Percentiles rank a stretch among this genome's conserved stretches.
Conservation (phyloP, 2,888 invertebrate genomes). For the Drosophila hamatofila region DNA sequence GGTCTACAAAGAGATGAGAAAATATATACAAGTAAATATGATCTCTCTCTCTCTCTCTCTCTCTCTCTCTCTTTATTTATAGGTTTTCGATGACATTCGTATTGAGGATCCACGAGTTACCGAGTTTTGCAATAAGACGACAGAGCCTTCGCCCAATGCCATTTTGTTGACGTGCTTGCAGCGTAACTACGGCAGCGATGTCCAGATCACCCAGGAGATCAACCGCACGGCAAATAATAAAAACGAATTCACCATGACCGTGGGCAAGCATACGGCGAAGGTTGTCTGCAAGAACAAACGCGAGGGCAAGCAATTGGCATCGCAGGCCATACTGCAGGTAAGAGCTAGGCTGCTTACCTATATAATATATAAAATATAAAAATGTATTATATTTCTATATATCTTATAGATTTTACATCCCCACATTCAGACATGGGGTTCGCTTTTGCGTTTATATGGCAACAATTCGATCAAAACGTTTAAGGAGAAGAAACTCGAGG, state of each 20-base stretch:
- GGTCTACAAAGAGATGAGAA: fast-evolving
- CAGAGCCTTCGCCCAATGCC: slow-evolving; percentile 97
- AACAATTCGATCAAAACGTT: slow-evolving; percentile 95
- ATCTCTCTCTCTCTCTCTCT: fast-evolving
- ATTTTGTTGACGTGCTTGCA: slow-evolving; percentile 96
- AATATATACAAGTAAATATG: not conserved
- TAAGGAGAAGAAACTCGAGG: slow-evolving; percentile 96
- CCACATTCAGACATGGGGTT: slow-evolving; percentile 97
- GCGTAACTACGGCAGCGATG: slow-evolving; percentile 96
- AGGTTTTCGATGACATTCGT: slow-evolving; percentile 96
- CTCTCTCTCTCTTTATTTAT: slow-evolving; percentile 4
- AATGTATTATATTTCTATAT: not conserved
- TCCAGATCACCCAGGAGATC: slow-evolving; percentile 94
- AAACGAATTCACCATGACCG: slow-evolving; percentile 97
- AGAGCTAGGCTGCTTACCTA: not conserved
- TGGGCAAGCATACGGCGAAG: slow-evolving; percentile 95
- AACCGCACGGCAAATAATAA: slow-evolving; percentile 95
- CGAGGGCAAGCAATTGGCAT: slow-evolving; percentile 97
- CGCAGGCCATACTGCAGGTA: slow-evolving; percentile 96
- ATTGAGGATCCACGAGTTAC: slow-evolving; percentile 97
- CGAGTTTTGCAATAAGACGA: slow-evolving; percentile 98
- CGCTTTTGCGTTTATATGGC: slow-evolving; percentile 95
- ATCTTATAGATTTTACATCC: slow-evolving; percentile 93
- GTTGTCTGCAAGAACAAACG: slow-evolving; percentile 98
- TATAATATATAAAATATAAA: not conserved